phyloP scores from a whole-genome alignment of 1,140 invertebrate genomes.

The Orchestia grillus region DNA sequence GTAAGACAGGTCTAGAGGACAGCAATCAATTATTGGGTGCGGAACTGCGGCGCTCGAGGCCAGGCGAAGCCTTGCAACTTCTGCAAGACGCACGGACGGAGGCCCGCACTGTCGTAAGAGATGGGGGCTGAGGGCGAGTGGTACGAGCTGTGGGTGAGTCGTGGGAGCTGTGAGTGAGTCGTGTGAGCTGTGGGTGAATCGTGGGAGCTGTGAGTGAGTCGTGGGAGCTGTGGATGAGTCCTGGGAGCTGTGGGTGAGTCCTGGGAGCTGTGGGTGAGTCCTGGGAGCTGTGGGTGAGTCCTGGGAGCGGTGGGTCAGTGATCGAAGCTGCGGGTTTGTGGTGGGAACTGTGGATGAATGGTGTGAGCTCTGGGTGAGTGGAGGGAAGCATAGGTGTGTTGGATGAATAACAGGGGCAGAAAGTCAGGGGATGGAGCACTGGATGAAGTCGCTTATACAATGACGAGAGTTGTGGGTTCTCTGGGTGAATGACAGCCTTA shows the following conservation, averaged over 20 bases:
- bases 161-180: neutral
- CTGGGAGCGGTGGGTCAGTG: neutral
- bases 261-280: neutral
- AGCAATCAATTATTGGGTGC: slow-evolving; percentile 56
- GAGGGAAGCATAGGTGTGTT: no score
- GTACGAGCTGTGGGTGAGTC: neutral
- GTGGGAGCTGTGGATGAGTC: neutral
- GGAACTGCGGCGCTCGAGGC: slow-evolving; percentile 53
- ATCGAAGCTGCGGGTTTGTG: neutral
- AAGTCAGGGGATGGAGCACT: no score
- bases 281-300: neutral
- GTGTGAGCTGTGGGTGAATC: no score
- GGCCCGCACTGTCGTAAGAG: neutral
- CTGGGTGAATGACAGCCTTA: neutral
- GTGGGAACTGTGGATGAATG: neutral
- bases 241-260: neutral
- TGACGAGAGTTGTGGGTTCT: neutral
- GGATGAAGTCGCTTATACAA: neutral
- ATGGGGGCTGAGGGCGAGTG: neutral
- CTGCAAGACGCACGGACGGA: slow-evolving; percentile 48
- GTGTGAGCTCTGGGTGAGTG: no score
- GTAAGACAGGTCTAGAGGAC: slow-evolving; percentile 56
- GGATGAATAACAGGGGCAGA: no score
- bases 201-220: no score
- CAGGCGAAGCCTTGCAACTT: slow-evolving; percentile 51